Conservation (phyloP, 2,888 invertebrate genomes). For the Drosophila falleni region DNA sequence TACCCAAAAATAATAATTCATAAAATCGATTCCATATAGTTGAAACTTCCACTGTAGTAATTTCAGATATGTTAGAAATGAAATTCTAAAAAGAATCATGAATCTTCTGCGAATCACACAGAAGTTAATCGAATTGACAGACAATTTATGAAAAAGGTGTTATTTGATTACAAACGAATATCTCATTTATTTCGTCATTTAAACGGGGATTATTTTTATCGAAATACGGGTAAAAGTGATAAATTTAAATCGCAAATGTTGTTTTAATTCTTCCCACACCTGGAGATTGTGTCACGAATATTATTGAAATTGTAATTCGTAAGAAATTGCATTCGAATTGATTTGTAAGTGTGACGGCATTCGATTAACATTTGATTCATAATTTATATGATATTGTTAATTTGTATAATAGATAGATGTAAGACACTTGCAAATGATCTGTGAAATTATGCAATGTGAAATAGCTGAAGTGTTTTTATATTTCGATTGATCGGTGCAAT, state of each 20-base stretch:
- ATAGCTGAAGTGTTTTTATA: background rate
- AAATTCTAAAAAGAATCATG: background rate
- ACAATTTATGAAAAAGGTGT: constrained; percentile 7
- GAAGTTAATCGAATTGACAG: constrained; percentile 18
- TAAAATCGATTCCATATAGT: background rate
- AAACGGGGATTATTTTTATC: constrained; percentile 17
- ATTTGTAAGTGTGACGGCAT: constrained; percentile 43
- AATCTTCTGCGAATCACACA: constrained; percentile 2
- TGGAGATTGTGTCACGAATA: constrained; percentile 23
- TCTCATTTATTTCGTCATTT: background rate
- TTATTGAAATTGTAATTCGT: constrained; percentile 20
- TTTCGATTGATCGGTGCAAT: background rate
- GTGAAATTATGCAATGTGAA: constrained; percentile 8
- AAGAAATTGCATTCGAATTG: constrained; percentile 29
- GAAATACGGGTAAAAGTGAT: constrained; percentile 9
- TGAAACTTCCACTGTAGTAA: background rate
- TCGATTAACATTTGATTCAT: constrained; percentile 60
- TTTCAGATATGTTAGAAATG: background rate
- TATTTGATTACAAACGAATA: background rate
- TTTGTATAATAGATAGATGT: constrained; percentile 13
- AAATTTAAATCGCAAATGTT: constrained; percentile 13
- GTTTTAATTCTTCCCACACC: background rate
- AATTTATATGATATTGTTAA: constrained; percentile 39
- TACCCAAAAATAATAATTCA: no score
- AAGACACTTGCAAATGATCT: background rate